Percentiles rank a stretch among this genome's conserved stretches.
phyloP scores from a whole-genome alignment of 1,140 invertebrate species.

The Diabrotica undecimpunctata region DNA sequence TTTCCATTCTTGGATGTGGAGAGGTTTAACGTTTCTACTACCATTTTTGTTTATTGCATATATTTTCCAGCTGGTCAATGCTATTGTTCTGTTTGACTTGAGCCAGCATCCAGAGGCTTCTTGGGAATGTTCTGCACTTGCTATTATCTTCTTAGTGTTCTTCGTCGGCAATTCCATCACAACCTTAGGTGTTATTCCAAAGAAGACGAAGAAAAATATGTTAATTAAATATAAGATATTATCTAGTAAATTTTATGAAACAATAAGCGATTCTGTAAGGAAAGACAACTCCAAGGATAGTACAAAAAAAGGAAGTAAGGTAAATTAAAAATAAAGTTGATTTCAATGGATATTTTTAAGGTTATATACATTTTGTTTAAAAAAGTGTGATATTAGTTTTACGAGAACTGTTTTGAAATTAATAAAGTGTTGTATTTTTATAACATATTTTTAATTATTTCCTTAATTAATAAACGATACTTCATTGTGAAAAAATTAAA shows the following conservation, averaged over 20 bases:
- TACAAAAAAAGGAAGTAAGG: too few relatives aligned
- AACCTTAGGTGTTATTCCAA: conserved; percentile 77
- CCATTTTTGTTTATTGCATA: conserved; percentile 96
- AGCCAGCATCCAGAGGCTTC: conserved; percentile 69
- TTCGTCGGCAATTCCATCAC: conserved; percentile 88
- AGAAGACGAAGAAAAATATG: conserved; percentile 76
- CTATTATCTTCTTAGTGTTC: conserved; percentile 78
- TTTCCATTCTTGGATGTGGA: conserved; percentile 99
- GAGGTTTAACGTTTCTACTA: conserved; percentile 88
- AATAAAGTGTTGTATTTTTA: too few relatives aligned
- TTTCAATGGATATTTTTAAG: too few relatives aligned
- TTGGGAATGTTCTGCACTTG: conserved; percentile 87
- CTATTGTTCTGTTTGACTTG: conserved; percentile 78
- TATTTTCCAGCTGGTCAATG: conserved; percentile 90
- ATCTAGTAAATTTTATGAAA: conserved; percentile 15
- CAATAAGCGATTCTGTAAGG: conserved; percentile 15
- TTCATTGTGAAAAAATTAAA: too few relatives aligned
- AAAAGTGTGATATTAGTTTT: too few relatives aligned
- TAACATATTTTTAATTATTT: too few relatives aligned
- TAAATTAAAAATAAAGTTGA: too few relatives aligned
- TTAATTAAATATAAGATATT: conserved; percentile 47
- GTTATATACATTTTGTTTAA: too few relatives aligned
- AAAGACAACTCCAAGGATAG: too few relatives aligned
- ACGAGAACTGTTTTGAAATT: too few relatives aligned
- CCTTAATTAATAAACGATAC: too few relatives aligned